These are phyloP conservation scores for Amphibalanus amphitrite DNA, from an alignment of 1,140 invertebrate genomes.

Conservation along the genomic window DNA sequence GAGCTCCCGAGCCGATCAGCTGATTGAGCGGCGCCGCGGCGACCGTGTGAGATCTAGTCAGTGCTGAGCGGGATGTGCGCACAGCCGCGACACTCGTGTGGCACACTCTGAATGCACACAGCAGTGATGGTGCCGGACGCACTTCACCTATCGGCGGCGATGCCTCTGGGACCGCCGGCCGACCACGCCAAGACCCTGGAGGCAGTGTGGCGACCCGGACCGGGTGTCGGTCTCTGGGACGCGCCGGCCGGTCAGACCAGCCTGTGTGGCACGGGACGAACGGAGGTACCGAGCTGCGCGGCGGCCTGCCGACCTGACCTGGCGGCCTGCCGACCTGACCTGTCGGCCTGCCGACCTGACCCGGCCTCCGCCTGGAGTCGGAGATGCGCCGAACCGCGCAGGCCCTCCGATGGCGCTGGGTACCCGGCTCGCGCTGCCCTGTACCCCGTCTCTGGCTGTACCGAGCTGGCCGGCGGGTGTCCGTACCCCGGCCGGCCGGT, in stretches of 20 bases:
- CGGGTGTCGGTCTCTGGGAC: not conserved
- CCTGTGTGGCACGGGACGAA: not conserved
- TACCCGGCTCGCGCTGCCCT: too few relatives aligned
- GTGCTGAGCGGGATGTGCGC: not conserved
- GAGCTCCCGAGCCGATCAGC: not conserved
- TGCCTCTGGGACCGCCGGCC: not conserved
- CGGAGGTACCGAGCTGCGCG: not conserved
- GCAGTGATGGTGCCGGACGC: not conserved
- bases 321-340: too few relatives aligned
- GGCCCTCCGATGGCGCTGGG: too few relatives aligned
- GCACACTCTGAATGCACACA: not conserved
- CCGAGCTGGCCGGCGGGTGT: too few relatives aligned
- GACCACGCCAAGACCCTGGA: not conserved
- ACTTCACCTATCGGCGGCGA: too few relatives aligned
- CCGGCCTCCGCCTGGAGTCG: too few relatives aligned
- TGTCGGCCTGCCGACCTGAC: too few relatives aligned
- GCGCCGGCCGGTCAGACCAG: too few relatives aligned
- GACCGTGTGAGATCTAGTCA: not conserved
- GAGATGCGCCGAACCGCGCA: not conserved
- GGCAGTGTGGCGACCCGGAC: not conserved
- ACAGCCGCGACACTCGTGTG: not conserved
- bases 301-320: too few relatives aligned
- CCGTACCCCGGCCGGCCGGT: not conserved
- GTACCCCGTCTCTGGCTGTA: too few relatives aligned
- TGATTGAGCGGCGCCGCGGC: not conserved